phyloP scores from a whole-genome alignment of 2,888 invertebrate species.

The Zele albiditarsus region DNA sequence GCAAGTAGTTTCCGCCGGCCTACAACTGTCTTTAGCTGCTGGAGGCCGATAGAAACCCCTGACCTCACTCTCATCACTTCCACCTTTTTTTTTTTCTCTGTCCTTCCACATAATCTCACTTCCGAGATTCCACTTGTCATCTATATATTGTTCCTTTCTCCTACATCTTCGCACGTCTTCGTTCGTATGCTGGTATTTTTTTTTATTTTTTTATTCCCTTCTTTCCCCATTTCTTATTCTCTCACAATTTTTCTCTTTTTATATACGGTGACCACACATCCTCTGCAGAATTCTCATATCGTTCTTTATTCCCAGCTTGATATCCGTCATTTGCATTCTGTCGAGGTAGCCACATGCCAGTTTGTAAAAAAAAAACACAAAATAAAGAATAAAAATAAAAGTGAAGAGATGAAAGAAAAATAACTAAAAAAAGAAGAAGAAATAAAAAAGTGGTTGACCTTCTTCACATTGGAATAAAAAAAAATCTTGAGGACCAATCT shows the following conservation, averaged over 20 bases:
- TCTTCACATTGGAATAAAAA: background rate
- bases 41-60: constrained; percentile 97
- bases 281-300: background rate
- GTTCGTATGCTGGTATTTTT: background rate
- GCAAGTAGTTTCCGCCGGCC: constrained; percentile 97
- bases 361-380: background rate
- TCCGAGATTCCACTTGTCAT: background rate
- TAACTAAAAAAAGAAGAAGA: background rate
- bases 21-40: constrained; percentile 85
- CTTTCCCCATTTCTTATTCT: background rate
- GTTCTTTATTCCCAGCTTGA: background rate
- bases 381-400: background rate
- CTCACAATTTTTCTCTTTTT: background rate
- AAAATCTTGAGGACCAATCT: constrained; percentile 8
- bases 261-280: background rate
- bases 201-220: background rate
- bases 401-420: background rate
- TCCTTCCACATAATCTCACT: no score
- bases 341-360: constrained; percentile 1
- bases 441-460: background rate
- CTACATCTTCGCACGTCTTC: background rate
- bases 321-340: constrained; percentile 16
- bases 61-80: constrained; percentile 61
- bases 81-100: background rate
- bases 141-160: background rate